Base-by-base conservation (phyloP, 2,113 vertebrate genomes). In the Erythrocebus patas region DNA sequence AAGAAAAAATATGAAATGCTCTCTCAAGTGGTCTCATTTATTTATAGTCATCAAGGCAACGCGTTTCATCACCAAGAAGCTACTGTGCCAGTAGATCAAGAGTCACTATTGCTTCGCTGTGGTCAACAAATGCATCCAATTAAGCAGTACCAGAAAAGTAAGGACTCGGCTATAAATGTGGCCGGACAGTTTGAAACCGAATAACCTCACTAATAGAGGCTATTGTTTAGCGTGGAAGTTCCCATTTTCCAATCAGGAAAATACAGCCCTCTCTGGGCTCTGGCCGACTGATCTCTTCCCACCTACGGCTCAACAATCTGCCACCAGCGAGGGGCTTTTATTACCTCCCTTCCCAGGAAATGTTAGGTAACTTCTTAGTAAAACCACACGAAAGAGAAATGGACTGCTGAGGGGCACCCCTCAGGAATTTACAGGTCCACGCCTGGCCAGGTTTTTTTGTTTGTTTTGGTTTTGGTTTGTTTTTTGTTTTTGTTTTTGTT, bases 181-280 rank as follows among this genome's bases (percentile, higher is more conserved):
- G 82, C 50, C 0, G 83, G 95, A 85, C 59, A 94, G 84, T 96
- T 94, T 95, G 96, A 97, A 96, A 97, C 96, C 96, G 68, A 97
- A 98, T 93, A 98, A 94, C 97, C 97, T 96, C 95, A 40, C 98
- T 96, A 98, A 98, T 96, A 95, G 96, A 89, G 96, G 91, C 97
- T 95, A 94, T 97, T 93, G 83, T 97, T 97, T 95, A 96, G 87
- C 68, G 25, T 93, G 52, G 89, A 95, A 93, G 86, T 68, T 88
- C 72, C 27, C 57, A 94, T 93, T 98, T 89, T 91, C 94, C 91
- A 97, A 93, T 97, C 43, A 75, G 97, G 83, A 79, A 98, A 93
- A 95, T 88, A 98, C 76, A 43, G 68, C 97, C 94, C 40, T 93
- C 95, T 94, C 82, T 52, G 84, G 13, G 89, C 96, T 73, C 57